Evolutionary conservation across 2,888 invertebrate genomes (phyloP).

Genomic region (Lamellibrachia columna): DNA sequence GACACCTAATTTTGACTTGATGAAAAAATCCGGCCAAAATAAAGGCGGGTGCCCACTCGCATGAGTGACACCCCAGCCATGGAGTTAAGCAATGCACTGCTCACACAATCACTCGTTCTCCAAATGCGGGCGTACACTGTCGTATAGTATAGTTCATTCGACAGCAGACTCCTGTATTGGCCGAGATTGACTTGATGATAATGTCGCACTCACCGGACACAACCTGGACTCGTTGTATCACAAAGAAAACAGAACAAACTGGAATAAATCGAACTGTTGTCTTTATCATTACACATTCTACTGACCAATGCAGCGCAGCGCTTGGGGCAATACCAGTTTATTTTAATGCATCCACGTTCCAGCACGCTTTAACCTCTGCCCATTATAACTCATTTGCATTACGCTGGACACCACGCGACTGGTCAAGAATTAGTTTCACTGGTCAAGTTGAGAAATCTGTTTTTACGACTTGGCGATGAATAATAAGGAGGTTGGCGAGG

Average conservation of each 20-base stretch:
- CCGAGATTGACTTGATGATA: too few relatives aligned
- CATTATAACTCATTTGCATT: not conserved
- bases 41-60: too few relatives aligned
- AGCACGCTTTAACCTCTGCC: not conserved
- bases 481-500: not conserved
- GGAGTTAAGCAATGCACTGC: too few relatives aligned
- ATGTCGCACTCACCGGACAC: too few relatives aligned
- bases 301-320: not conserved
- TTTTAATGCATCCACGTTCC: not conserved
- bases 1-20: too few relatives aligned
- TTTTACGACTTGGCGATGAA: not conserved
- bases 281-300: not conserved
- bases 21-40: too few relatives aligned
- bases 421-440: conserved; percentile 12
- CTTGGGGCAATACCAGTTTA: not conserved
- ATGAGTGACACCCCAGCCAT: too few relatives aligned
- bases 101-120: too few relatives aligned
- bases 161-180: too few relatives aligned
- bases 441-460: not conserved
- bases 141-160: too few relatives aligned
- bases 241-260: not conserved
- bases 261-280: not conserved
- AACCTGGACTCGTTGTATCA: too few relatives aligned
- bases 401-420: not conserved
- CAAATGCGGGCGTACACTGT: too few relatives aligned